phyloP scores from a whole-genome alignment of 2,888 invertebrate species.

The Callyntrura guangdongensis region DNA sequence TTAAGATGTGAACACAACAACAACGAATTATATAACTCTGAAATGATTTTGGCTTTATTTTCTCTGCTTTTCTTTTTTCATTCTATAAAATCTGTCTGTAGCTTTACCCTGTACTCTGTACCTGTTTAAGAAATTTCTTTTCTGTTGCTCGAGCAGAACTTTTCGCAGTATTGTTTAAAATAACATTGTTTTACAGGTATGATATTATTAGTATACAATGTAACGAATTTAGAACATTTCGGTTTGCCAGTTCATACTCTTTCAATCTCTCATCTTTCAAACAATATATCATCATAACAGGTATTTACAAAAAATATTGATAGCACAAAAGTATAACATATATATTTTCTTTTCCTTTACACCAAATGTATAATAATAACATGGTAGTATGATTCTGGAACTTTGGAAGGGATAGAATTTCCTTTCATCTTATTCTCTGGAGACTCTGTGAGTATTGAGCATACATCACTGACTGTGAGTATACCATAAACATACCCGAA shows the following conservation, averaged over 20 bases:
- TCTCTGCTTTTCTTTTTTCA: neutral
- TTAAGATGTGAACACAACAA: neutral
- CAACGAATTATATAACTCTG: neutral
- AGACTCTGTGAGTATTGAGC: neutral
- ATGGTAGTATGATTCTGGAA: neutral
- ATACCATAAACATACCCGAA: neutral
- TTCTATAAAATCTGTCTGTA: conserved; percentile 8
- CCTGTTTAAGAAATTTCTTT: neutral
- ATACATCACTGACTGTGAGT: neutral
- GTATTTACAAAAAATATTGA: neutral
- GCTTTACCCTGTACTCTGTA: conserved; percentile 20
- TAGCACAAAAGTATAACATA: conserved; percentile 8
- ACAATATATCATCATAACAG: no score
- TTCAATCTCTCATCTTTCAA: no score
- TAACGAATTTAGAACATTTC: no score
- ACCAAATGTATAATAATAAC: neutral
- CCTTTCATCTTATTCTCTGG: no score
- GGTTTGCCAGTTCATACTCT: no score
- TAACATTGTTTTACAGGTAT: no score
- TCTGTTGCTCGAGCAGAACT: neutral
- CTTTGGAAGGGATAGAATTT: no score
- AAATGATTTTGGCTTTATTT: conserved; percentile 33
- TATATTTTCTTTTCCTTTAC: neutral
- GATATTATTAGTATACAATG: no score
- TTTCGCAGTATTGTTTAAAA: no score